A percentile compares a stretch with the other conserved stretches of the same genome.
Evolutionary conservation across 1,140 invertebrate genomes (phyloP).

Genomic region (Polypedilum pembai): DNA sequence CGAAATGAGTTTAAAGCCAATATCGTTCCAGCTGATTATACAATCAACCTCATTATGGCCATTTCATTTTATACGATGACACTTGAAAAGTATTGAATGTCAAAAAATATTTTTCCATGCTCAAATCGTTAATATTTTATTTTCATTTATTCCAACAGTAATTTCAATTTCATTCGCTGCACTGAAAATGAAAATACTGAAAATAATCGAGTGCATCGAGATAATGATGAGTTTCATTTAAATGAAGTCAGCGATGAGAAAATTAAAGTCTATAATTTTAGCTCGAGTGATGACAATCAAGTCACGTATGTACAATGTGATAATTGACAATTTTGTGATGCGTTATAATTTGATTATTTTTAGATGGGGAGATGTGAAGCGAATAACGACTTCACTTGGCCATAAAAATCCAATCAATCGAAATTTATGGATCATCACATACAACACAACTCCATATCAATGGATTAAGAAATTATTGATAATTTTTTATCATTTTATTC

Average conservation of each 20-base stretch:
- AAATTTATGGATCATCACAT: background rate
- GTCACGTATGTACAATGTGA: conserved; percentile 1
- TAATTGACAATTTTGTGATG: background rate
- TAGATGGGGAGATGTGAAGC: conserved; percentile 7
- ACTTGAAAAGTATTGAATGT: background rate
- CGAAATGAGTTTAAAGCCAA: conserved; percentile 51
- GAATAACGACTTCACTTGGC: background rate
- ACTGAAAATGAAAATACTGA: background rate
- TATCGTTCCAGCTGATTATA: conserved; percentile 65
- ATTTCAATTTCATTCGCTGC: conserved; percentile 6
- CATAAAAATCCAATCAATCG: background rate
- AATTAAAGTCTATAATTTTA: conserved; percentile 3
- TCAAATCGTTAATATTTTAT: background rate
- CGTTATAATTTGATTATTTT: background rate
- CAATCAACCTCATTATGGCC: conserved; percentile 60
- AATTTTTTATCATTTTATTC: conserved; percentile 7
- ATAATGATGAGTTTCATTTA: background rate
- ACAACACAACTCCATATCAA: background rate
- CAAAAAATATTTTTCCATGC: background rate
- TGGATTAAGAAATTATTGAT: background rate
- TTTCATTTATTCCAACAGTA: background rate
- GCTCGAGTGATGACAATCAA: background rate
- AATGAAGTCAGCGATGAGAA: background rate
- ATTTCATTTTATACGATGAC: conserved; percentile 46
- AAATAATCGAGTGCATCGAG: background rate